Evolutionary conservation across 2,113 vertebrate genomes (phyloP).

Genomic region (Cinclus cinclus): DNA sequence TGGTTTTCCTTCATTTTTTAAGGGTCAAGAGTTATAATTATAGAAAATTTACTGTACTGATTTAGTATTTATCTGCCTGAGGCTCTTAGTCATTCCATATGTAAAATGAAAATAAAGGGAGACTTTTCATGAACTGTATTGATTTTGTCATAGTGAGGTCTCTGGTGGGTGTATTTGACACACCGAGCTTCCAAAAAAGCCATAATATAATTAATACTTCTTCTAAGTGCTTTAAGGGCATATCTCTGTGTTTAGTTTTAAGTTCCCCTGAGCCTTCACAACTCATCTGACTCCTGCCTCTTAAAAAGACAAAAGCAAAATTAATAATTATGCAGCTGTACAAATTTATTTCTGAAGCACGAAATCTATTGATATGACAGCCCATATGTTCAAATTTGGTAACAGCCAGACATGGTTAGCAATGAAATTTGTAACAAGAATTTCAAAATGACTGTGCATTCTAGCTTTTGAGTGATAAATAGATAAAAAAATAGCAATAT

Average conservation of each 20-base stretch:
- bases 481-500: not conserved
- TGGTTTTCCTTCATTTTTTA: not conserved
- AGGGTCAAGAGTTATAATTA: not conserved
- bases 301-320: not conserved
- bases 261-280: not conserved
- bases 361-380: not conserved
- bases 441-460: not conserved
- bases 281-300: not conserved
- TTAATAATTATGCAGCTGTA: not conserved
- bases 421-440: not conserved
- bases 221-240: not conserved
- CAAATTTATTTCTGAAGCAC: not conserved
- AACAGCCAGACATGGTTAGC: not conserved
- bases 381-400: not conserved
- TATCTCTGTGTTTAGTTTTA: not conserved
- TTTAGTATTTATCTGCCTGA: not conserved
- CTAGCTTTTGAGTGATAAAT: not conserved
- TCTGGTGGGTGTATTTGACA: not conserved
- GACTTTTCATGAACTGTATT: not conserved
- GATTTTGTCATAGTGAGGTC: not conserved
- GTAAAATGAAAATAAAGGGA: conserved; percentile 31
- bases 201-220: not conserved
- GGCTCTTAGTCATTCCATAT: not conserved
- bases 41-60: not conserved
- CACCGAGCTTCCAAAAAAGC: not conserved